Evolutionary conservation across 1,140 invertebrate genomes (phyloP), one percentile per base, ranked within the genome.

Genomic region (Armadillidium nasatum): DNA sequence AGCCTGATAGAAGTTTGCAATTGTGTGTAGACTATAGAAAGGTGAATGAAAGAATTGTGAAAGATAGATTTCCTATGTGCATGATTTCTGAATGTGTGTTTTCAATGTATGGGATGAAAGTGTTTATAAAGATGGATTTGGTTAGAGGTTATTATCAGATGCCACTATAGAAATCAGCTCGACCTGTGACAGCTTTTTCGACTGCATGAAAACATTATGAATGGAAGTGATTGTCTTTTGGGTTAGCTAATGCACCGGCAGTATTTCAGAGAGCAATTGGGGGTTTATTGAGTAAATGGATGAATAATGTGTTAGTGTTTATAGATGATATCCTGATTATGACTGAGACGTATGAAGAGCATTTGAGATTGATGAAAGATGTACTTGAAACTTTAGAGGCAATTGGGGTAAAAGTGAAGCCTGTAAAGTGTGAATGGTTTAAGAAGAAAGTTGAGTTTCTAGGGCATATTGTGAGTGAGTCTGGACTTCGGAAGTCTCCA

Each of bases 1-100:
- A 70, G 15, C 46, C 15, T 60, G 23, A 76, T 70, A 11, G 22
- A n/a, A 15, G 4, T 0, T n/a, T 23, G 21, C 43, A 3, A 79
- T 44, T 50, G 3, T 44, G 77, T 45, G 44, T 75, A 10, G 33
- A 23, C 76, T 76, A 71, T 71, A 15, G 69, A 21, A 22, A 15
- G 21, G 4, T 71, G 69, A 71, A 71, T 22, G 11, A 71, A 2
- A 43, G 22, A 22, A 71, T 10, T 4, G 43, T 15, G 43, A 71
- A 22, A 15, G 11, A 71, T 22, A 11, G 43, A 11, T 71, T 71
- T 22, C 69, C 69, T 11, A 71, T 71, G 69, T 43, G 22, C 13
- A 71, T 23, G 13, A 15, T 71, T 15, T 23, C 23, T 23, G 71
- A 72, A 45, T 11, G 11, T 15, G 22, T 71, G 7, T 71, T 4